These are phyloP conservation scores for Ia io DNA, from an alignment of 2,113 vertebrate species.

Conservation along the genomic window DNA sequence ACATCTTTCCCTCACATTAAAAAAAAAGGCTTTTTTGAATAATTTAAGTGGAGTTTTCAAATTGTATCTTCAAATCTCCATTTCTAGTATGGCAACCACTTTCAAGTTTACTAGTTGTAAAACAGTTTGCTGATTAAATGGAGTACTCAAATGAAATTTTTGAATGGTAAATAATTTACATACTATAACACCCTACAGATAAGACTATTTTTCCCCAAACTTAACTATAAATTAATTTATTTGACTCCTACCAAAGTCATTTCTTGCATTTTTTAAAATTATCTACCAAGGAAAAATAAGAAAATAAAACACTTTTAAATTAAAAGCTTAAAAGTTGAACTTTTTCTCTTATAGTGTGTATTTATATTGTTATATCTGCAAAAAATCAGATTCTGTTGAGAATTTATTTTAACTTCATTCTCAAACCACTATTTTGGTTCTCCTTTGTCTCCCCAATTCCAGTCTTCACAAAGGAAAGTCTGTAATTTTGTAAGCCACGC, in stretches of 20 bases:
- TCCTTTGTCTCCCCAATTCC: neutral
- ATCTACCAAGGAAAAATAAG: neutral
- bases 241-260: neutral
- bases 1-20: neutral
- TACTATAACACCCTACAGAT: neutral
- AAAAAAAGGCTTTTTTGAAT: neutral
- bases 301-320: neutral
- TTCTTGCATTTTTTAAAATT: neutral
- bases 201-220: neutral
- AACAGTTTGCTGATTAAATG: neutral
- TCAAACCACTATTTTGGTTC: neutral
- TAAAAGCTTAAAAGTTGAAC: neutral
- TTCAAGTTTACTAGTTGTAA: neutral
- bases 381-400: neutral
- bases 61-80: neutral
- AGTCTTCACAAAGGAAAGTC: neutral
- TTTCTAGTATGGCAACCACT: neutral
- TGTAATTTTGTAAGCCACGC: neutral
- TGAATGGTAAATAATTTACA: neutral
- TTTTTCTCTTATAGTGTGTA: neutral
- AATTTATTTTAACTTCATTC: neutral
- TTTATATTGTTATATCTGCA: neutral
- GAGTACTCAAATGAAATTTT: neutral
- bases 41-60: conserved; percentile 14
- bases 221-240: neutral